phyloP scores from a whole-genome alignment of 2,113 vertebrate genomes.

The Chaetops frenatus region DNA sequence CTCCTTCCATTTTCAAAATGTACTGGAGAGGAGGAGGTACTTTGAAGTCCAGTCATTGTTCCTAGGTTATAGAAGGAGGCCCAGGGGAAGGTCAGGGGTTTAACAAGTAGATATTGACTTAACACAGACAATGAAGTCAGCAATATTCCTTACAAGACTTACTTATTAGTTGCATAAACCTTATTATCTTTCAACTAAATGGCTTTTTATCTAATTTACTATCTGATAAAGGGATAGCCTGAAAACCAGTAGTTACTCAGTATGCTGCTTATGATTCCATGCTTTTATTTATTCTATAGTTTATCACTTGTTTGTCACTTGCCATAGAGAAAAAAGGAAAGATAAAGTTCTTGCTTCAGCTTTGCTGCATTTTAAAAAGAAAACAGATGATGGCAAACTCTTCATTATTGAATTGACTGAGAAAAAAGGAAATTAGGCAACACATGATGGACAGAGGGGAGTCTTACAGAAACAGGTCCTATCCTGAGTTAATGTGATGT shows the following conservation, averaged over 20 bases:
- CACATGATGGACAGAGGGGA: not conserved
- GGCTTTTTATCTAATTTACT: slow-evolving; percentile 59
- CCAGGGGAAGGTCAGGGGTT: not conserved
- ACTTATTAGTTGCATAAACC: slow-evolving; percentile 53
- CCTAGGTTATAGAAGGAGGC: not conserved
- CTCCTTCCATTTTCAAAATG: not conserved
- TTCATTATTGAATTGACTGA: not conserved
- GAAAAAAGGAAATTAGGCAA: not conserved
- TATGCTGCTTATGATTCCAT: not conserved
- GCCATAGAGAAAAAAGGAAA: not conserved
- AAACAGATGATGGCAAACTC: not conserved
- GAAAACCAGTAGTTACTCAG: not conserved
- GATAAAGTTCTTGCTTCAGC: not conserved
- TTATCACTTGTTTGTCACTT: not conserved
- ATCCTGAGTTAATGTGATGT: not conserved
- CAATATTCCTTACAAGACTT: slow-evolving; percentile 57
- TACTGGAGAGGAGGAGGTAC: not conserved
- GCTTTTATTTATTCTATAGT: not conserved
- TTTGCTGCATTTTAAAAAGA: not conserved
- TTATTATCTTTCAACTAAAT: slow-evolving; percentile 56
- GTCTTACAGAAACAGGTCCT: not conserved
- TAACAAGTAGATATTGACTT: slow-evolving; percentile 39
- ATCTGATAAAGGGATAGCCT: slow-evolving; percentile 1
- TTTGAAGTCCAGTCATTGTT: slow-evolving; percentile 2
- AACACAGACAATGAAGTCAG: slow-evolving; percentile 50